Evolutionary conservation across 1,140 invertebrate genomes (phyloP), one percentile per base, ranked within the genome.

Genomic region (Conopomorpha cramerella): DNA sequence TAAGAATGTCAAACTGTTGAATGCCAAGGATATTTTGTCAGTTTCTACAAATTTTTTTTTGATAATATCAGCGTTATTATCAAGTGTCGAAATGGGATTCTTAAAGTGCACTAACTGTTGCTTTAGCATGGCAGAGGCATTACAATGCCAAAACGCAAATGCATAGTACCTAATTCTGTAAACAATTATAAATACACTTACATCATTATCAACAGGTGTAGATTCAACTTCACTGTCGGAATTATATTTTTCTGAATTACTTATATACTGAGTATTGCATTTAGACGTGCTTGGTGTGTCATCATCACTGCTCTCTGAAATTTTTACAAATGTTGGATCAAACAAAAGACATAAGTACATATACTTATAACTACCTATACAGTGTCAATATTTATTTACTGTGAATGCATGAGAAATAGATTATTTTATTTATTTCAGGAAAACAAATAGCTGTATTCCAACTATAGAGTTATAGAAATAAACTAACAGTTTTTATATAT

Each of bases 221-320:
- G n/a, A n/a, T n/a, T n/a, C n/a, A n/a, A n/a, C n/a, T n/a, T 73
- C 64, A 55, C 35, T 52, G n/a, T 59, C 51, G 7, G 43, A 39
- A 14, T 53, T 39, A 29, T 45, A 17, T 26, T 19, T 32, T 28
- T 51, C 19, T 18, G 38, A 17, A 31, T 26, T 28, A 37, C 18
- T 45, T 34, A 36, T 36, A 17, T 33, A 10, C 38, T 28, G 26
- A 12, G 16, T 26, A 11, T 16, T 26, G 28, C 34, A 48, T 23
- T 35, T 31, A 15, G 39, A 17, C n/a, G 29, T 8, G 30, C 36
- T 55, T 18, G 56, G 40, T 34, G 36, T 41, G 47, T 64, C 65
- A 59, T 70, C 64, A 49, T 76, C 71, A 55, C 61, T 81, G 39
- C 63, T 79, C 38, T 71, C 64, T 66, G 56, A 48, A 49, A 60